A percentile compares a stretch with the other conserved stretches of the same genome.
Evolutionary conservation across 23 tunicate genomes (phyloP).

Genomic region (Trididemnum clinides): DNA sequence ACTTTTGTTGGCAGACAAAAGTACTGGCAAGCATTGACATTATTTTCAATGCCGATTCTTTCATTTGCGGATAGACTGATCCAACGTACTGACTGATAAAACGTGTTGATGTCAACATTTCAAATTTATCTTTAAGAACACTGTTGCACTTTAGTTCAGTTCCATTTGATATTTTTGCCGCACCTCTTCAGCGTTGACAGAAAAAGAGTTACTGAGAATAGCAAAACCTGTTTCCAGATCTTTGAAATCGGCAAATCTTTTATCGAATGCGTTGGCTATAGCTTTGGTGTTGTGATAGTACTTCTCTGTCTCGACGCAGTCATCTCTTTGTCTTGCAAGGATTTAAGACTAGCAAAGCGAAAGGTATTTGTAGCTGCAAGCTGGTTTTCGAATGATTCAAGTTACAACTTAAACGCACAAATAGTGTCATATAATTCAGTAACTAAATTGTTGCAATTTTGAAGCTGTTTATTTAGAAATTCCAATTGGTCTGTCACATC

Average conservation of each 20-base stretch:
- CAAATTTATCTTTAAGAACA: too few species aligned
- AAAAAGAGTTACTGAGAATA: constrained; percentile 14
- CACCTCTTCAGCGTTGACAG: constrained; percentile 1
- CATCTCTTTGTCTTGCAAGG: constrained; percentile 6
- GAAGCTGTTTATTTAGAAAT: not conserved
- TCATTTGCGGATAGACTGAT: constrained; percentile 1
- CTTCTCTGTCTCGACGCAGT: not conserved
- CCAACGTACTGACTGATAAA: not conserved
- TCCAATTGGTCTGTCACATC: not conserved
- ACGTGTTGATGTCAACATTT: not conserved
- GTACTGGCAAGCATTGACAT: constrained; percentile 11
- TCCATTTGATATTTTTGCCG: constrained; percentile 4
- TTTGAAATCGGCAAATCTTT: constrained; percentile 30
- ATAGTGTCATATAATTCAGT: constrained; percentile 13
- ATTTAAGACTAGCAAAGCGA: not conserved
- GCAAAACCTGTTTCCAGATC: constrained; percentile 15
- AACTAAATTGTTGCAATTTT: not conserved
- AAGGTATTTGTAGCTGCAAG: not conserved
- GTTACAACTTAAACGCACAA: not conserved
- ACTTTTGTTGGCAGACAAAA: not conserved
- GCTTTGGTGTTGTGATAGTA: not conserved
- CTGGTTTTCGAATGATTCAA: not conserved
- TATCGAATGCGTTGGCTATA: constrained; percentile 12
- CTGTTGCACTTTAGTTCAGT: constrained; percentile 5
- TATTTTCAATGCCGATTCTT: not conserved